phyloP scores from a whole-genome alignment of 2,797 vertebrate species.

The Poeciliopsis gracilis region DNA sequence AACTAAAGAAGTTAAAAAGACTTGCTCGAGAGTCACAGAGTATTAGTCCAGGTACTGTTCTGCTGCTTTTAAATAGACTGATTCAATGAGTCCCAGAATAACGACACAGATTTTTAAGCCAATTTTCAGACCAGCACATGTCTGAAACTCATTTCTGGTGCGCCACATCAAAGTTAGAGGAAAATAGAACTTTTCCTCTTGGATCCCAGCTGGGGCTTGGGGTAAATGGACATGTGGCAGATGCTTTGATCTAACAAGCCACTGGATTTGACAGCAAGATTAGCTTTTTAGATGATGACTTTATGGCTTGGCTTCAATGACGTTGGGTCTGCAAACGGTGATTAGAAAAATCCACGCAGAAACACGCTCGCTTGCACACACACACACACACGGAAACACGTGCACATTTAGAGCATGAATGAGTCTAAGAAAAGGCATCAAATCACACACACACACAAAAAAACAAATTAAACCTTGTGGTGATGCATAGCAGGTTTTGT shows the following conservation, averaged over 20 bases:
- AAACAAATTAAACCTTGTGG: constrained; percentile 13
- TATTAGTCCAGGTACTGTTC: constrained; percentile 15
- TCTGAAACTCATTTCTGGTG: constrained; percentile 68
- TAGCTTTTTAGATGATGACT: constrained; percentile 65
- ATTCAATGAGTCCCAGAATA: constrained; percentile 48
- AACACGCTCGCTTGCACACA: not conserved
- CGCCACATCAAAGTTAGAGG: constrained; percentile 77
- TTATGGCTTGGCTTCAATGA: constrained; percentile 54
- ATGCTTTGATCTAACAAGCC: constrained; percentile 72
- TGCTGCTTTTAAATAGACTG: constrained; percentile 25
- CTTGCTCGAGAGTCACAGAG: not conserved
- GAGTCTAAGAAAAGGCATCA: constrained; percentile 16
- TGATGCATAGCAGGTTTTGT: constrained; percentile 2
- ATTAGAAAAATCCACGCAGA: constrained; percentile 44
- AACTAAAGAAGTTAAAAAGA: not conserved
- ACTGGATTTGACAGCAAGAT: constrained; percentile 59
- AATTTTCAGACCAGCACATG: constrained; percentile 57
- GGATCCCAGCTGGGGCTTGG: constrained; percentile 61
- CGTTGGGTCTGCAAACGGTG: constrained; percentile 22
- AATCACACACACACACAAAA: constrained; percentile 17
- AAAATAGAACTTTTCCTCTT: constrained; percentile 72
- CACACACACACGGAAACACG: constrained; percentile 10
- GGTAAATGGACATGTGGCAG: constrained; percentile 69
- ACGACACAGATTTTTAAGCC: constrained; percentile 56
- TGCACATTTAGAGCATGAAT: constrained; percentile 12